Percentiles rank a stretch among this genome's conserved stretches.
phyloP scores from a whole-genome alignment of 2,113 vertebrate genomes.

The Sminthopsis crassicaudata region DNA sequence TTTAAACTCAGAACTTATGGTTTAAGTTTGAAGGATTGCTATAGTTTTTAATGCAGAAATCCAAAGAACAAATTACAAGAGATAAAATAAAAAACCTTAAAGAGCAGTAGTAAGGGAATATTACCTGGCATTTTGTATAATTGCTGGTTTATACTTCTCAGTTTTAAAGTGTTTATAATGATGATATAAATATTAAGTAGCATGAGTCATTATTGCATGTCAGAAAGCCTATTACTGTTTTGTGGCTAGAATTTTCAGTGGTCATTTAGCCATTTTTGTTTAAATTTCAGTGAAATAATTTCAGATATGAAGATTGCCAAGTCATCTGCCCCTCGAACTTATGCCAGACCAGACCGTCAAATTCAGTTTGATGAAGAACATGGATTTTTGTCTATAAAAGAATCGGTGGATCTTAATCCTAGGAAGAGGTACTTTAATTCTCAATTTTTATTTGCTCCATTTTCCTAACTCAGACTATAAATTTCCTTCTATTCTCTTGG shows the following conservation, averaged over 20 bases:
- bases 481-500: slow-evolving; percentile 9
- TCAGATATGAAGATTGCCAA: slow-evolving; percentile 90
- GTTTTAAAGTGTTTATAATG: slow-evolving; percentile 14
- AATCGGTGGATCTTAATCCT: slow-evolving; percentile 35
- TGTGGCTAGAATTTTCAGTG: slow-evolving; percentile 44
- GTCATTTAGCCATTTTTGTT: slow-evolving; percentile 49
- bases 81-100: background rate
- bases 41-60: slow-evolving; percentile 49
- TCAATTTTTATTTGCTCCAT: background rate
- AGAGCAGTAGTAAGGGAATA: background rate
- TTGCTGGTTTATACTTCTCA: slow-evolving; percentile 31
- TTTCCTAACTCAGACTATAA: background rate
- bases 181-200: slow-evolving; percentile 37
- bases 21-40: background rate
- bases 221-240: background rate
- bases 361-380: slow-evolving; percentile 88
- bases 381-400: slow-evolving; percentile 69
- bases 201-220: background rate
- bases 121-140: background rate
- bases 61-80: slow-evolving; percentile 36
- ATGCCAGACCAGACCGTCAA: slow-evolving; percentile 66
- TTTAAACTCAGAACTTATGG: background rate
- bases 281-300: slow-evolving; percentile 87
- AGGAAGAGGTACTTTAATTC: slow-evolving; percentile 77
- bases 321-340: slow-evolving; percentile 56